Evolutionary conservation across 2,888 invertebrate species (phyloP), one percentile per base, ranked within the genome.

Genomic region (Drosophila pegasa): DNA sequence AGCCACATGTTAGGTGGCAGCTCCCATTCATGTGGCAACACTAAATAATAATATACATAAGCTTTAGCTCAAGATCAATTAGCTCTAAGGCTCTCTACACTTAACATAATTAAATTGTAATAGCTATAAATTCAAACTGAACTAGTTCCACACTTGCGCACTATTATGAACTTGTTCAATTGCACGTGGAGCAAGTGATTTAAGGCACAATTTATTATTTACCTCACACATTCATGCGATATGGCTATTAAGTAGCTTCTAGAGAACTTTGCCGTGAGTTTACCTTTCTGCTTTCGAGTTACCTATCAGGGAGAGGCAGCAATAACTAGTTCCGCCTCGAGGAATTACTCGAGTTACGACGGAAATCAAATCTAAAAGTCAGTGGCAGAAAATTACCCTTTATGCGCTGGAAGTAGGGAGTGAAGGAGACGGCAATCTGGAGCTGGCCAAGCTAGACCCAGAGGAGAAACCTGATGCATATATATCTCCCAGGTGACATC

Each of bases 321-420:
- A 57, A 37, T 50, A 58, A 51, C 29, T 58, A 31, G 29, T 31
- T n/a, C 22, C 35, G 25, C 7, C 18, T 22, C 37, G 9, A 2
- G 16, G 37, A 51, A 18, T 37, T 18, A 18, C 18, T 27, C 51
- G 27, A 14, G 22, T 10, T 50, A 27, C 16, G 14, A 27, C 37
- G 16, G 31, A 33, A 50, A 22, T n/a, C 16, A 35, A 29, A 38
- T 38, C 27, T 25, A 9, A 22, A 7, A 22, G 41, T 41, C 51
- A 37, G 3, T 7, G 12, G 18, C 25, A 16, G 37, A 16, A 25
- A 37, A 27, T 37, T 2, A 25, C 10, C 10, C 25, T 8, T 16
- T 2, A 12, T 25, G 16, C 25, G 10, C 16, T 22, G n/a, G 16
- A n/a, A 16, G 0, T 25, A 3, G n/a, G n/a, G 7, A 37, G 35